These are phyloP conservation scores for Rhyacophila evoluta DNA, from an alignment of 2,888 invertebrate species.

Conservation along the genomic window DNA sequence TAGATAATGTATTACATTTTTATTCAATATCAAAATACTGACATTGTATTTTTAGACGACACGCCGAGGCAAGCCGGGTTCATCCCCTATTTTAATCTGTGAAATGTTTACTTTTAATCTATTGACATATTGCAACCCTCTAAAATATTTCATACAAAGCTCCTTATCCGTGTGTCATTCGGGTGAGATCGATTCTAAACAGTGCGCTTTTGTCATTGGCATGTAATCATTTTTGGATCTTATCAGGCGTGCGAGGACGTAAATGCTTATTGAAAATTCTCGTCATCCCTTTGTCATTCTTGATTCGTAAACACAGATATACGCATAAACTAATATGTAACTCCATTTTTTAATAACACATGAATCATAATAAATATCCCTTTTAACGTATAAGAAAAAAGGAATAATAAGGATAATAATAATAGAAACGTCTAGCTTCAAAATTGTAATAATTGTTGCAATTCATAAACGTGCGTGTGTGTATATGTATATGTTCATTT, in stretches of 20 bases:
- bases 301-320: constrained; percentile 27
- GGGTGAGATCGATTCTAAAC: constrained; percentile 43
- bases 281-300: constrained; percentile 36
- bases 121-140: constrained; percentile 39
- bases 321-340: not conserved
- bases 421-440: no score
- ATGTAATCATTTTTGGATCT: constrained; percentile 46
- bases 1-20: not conserved
- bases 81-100: constrained; percentile 52
- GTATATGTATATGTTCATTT: no score
- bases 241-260: constrained; percentile 39
- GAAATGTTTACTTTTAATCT: constrained; percentile 55
- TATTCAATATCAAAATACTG: not conserved
- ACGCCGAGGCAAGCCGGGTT: not conserved
- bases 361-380: not conserved
- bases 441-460: no score
- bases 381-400: not conserved
- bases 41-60: constrained; percentile 16
- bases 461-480: no score
- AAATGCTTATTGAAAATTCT: constrained; percentile 42
- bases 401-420: no score
- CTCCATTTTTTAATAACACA: no score
- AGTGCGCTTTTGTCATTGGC: constrained; percentile 39
- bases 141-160: constrained; percentile 48
- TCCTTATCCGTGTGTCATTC: constrained; percentile 49